These are phyloP conservation scores for Orchesellides sinensis DNA, from an alignment of 2,888 invertebrate genomes.

Conservation along the genomic window DNA sequence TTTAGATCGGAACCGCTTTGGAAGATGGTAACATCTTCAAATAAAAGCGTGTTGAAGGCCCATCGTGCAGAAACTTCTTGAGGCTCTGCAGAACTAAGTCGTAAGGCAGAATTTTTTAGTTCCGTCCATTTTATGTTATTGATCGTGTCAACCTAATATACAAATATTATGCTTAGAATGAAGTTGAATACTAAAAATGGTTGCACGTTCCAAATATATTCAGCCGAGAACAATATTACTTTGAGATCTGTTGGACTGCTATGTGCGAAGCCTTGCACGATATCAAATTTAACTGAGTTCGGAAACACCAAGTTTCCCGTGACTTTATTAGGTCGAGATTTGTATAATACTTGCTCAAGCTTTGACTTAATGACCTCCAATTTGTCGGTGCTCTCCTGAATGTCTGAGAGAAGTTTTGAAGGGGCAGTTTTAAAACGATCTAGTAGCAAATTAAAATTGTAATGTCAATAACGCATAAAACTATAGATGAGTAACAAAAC, in stretches of 20 bases:
- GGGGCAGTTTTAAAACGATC: constrained; percentile 36
- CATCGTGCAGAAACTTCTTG: constrained; percentile 62
- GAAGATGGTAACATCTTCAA: neutral
- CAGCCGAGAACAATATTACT: too few species aligned
- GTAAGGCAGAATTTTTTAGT: constrained; percentile 3
- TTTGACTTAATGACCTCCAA: constrained; percentile 23
- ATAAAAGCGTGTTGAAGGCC: constrained; percentile 39
- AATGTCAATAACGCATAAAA: neutral
- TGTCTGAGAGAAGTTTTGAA: constrained; percentile 29
- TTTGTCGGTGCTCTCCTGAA: constrained; percentile 4
- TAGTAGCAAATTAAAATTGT: neutral
- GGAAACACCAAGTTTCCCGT: constrained; percentile 36
- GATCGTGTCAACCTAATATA: constrained; percentile 46
- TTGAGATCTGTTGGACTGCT: constrained; percentile 26
- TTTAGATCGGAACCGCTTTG: neutral
- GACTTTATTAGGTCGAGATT: neutral
- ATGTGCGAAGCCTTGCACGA: neutral
- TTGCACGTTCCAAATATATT: too few species aligned
- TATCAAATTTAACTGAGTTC: neutral
- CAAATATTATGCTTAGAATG: too few species aligned
- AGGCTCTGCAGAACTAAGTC: neutral
- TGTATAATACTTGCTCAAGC: constrained; percentile 21
- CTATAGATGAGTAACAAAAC: too few species aligned
- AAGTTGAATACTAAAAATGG: too few species aligned
- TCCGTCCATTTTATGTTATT: constrained; percentile 49